phyloP scores from a whole-genome alignment of 2,888 invertebrate genomes.

The Serrognathus titanus region DNA sequence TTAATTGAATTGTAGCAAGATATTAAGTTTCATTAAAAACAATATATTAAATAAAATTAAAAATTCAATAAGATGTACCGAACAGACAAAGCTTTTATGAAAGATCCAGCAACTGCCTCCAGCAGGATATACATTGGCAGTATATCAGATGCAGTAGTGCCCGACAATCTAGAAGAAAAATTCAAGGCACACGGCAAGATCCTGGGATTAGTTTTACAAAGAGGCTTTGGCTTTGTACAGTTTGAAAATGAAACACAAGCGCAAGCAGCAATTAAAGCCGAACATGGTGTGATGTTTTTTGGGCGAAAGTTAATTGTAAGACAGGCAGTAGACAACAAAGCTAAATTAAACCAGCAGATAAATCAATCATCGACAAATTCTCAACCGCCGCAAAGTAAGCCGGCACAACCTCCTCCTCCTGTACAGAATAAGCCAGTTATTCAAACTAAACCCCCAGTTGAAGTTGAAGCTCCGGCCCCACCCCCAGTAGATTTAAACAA shows the following conservation, averaged over 20 bases:
- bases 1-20: too few species aligned
- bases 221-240: constrained; percentile 86
- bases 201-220: constrained; percentile 66
- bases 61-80: constrained; percentile 39
- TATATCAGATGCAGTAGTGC: constrained; percentile 58
- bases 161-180: constrained; percentile 67
- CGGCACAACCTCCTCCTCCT: not conserved
- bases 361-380: constrained; percentile 30
- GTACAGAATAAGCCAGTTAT: constrained; percentile 8
- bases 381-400: constrained; percentile 1
- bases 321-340: constrained; percentile 53
- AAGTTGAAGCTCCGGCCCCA: constrained; percentile 3
- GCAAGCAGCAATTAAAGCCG: constrained; percentile 67
- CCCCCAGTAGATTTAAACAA: not conserved
- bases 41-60: too few species aligned
- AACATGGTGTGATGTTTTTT: constrained; percentile 67
- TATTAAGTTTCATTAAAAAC: too few species aligned
- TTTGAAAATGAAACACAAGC: constrained; percentile 74
- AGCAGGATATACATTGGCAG: constrained; percentile 81
- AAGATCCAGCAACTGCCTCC: constrained; percentile 70
- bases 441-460: constrained; percentile 7
- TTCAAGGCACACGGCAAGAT: constrained; percentile 73
- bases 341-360: constrained; percentile 35
- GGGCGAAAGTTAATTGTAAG: constrained; percentile 68
- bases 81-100: constrained; percentile 54